Conservation (phyloP, 1,140 invertebrate species). For the Doryteuthis pealeii region DNA sequence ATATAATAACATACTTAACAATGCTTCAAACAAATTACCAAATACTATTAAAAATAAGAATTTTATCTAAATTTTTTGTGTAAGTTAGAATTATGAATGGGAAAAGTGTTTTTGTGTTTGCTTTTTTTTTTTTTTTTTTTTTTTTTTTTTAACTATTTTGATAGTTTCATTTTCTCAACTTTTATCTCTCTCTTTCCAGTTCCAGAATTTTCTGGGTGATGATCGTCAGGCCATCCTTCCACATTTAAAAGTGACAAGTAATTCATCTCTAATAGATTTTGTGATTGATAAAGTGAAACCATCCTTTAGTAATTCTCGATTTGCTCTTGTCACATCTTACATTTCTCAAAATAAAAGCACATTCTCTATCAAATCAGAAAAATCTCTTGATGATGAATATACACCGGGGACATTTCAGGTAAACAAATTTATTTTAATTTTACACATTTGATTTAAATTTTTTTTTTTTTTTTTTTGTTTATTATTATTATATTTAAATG, state of each 20-base stretch:
- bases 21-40: no score
- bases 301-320: constrained; percentile 64
- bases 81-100: no score
- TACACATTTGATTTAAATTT: constrained; percentile 7
- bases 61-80: no score
- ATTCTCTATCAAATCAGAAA: constrained; percentile 58
- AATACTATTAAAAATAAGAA: no score
- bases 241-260: constrained; percentile 68
- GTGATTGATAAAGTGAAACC: constrained; percentile 64
- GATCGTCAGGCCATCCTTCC: constrained; percentile 59
- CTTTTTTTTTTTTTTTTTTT: no score
- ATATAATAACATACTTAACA: no score
- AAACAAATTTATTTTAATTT: constrained; percentile 27
- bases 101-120: no score
- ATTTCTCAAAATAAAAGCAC: constrained; percentile 60
- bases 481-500: no score
- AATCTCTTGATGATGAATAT: constrained; percentile 73
- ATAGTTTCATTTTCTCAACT: no score
- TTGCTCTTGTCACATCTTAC: constrained; percentile 64
- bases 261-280: constrained; percentile 68
- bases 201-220: constrained; percentile 30
- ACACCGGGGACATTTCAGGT: constrained; percentile 74
- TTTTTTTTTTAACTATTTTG: no score
- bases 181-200: constrained; percentile 28
- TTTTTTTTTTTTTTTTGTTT: no score